These are phyloP conservation scores for Drosophila tsacasi DNA, from an alignment of 1,140 invertebrate species.

Conservation along the genomic window DNA sequence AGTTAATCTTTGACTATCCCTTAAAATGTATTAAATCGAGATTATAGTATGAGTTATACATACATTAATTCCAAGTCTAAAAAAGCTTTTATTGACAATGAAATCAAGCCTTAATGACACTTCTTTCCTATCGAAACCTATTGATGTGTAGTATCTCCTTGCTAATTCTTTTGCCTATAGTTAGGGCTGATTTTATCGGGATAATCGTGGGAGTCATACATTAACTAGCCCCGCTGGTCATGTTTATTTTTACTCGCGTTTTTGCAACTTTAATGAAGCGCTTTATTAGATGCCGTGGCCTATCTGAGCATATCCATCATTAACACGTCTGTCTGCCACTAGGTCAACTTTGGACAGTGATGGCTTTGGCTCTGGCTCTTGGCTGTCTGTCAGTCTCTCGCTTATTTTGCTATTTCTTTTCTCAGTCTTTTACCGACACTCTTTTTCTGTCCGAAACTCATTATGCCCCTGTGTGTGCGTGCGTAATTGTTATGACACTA, in stretches of 20 bases:
- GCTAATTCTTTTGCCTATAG: neutral
- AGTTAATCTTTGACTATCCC: too few species aligned
- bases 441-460: constrained; percentile 55
- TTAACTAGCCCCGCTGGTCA: constrained; percentile 14
- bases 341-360: constrained; percentile 58
- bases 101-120: neutral
- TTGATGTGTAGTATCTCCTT: neutral
- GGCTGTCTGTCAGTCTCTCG: constrained; percentile 25
- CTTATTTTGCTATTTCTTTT: constrained; percentile 14
- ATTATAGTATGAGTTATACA: neutral
- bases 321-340: constrained; percentile 75
- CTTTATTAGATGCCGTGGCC: constrained; percentile 53
- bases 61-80: neutral
- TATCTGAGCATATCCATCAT: constrained; percentile 78
- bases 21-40: too few species aligned
- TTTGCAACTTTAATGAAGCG: constrained; percentile 74
- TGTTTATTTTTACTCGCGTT: constrained; percentile 32
- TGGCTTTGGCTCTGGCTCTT: constrained; percentile 62
- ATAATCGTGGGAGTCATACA: constrained; percentile 17
- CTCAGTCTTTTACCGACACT: constrained; percentile 43
- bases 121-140: neutral
- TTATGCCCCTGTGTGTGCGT: constrained; percentile 50
- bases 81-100: too few species aligned
- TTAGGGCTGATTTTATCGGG: constrained; percentile 9
- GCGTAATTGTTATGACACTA: constrained; percentile 76